Conservation (phyloP, 2,888 invertebrate species). For the Bombyx huttoni region DNA sequence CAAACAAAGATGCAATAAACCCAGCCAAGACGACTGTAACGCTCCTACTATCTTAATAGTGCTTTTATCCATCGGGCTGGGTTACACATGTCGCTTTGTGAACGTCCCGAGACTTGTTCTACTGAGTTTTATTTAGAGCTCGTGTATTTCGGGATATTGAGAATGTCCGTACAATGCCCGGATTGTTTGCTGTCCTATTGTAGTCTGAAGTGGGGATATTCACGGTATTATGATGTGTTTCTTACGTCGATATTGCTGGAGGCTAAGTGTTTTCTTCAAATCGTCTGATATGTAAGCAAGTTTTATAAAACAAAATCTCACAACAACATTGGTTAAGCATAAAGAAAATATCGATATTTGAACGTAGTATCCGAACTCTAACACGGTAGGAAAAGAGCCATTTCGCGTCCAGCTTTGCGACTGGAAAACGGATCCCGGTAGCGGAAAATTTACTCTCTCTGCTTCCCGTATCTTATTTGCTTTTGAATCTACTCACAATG, state of each 20-base stretch:
- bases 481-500: conserved; percentile 9
- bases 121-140: conserved; percentile 27
- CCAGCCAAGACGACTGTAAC: conserved; percentile 34
- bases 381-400: conserved; percentile 6
- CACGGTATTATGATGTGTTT: too few species aligned
- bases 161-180: background rate
- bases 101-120: conserved; percentile 16
- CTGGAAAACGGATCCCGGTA: conserved; percentile 9
- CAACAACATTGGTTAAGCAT: background rate
- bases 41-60: conserved; percentile 38
- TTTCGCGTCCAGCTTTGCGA: conserved; percentile 9
- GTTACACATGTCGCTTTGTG: conserved; percentile 44
- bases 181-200: background rate
- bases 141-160: conserved; percentile 4
- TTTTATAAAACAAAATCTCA: background rate
- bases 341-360: background rate
- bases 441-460: conserved; percentile 19
- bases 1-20: conserved; percentile 55
- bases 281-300: too few species aligned
- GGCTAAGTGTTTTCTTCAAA: too few species aligned
- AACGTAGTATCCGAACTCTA: background rate
- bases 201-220: background rate
- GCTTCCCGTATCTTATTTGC: conserved; percentile 17
- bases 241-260: too few species aligned
- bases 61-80: conserved; percentile 36